A percentile compares a stretch with the other conserved stretches of the same genome.
Conservation (phyloP, 2,113 vertebrate species). For the Gambusia affinis region DNA sequence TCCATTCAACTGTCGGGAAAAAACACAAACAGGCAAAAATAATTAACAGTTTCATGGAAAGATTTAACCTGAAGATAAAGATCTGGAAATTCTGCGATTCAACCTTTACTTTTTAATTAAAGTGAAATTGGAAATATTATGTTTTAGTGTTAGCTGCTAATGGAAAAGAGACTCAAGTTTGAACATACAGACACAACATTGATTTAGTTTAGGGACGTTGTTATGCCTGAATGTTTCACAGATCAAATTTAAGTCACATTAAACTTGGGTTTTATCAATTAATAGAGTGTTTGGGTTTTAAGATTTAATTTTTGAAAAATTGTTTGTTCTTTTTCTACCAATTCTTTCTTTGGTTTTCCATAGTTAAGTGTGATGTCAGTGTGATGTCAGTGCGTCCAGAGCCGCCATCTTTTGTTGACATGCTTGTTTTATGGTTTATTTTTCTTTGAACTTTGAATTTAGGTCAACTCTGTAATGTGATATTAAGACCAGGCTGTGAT, state of each 20-base stretch:
- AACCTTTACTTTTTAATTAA: neutral
- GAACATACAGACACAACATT: neutral
- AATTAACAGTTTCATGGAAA: neutral
- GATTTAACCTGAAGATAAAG: neutral
- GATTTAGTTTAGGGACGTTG: neutral
- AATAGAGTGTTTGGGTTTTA: no score
- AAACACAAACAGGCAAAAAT: neutral
- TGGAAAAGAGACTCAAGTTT: neutral
- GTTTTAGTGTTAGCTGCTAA: neutral
- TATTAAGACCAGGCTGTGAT: no score
- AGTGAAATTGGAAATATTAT: neutral
- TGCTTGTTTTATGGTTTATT: no score
- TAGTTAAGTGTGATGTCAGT: no score
- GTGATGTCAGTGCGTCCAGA: no score
- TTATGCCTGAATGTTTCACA: neutral
- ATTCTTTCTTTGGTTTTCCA: no score
- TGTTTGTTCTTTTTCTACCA: no score
- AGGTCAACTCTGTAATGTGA: no score
- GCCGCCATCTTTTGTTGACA: no score
- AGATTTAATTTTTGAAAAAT: no score
- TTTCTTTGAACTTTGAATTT: no score
- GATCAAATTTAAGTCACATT: neutral
- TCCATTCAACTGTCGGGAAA: slow-evolving; percentile 81
- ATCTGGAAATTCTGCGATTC: neutral
- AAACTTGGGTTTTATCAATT: no score